A percentile compares a stretch with the other conserved stretches of the same genome.
These are phyloP conservation scores for Solea senegalensis DNA, from an alignment of 2,113 vertebrate species.

Conservation along the genomic window DNA sequence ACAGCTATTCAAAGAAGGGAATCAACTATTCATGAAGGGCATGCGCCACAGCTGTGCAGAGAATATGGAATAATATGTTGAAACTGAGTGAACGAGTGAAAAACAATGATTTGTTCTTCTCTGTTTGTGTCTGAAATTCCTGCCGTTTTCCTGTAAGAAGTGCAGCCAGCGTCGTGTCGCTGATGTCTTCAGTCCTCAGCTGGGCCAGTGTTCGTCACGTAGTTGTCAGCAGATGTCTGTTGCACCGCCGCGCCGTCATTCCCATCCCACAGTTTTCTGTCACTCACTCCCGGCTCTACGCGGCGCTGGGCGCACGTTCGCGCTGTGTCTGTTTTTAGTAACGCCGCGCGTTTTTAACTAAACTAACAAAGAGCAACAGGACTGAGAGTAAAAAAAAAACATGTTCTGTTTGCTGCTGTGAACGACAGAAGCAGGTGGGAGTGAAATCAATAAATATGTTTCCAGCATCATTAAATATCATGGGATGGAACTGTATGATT, in stretches of 20 bases:
- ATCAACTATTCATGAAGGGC: too few relatives aligned
- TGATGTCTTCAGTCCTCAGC: slow-evolving; percentile 52
- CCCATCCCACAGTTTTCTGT: slow-evolving; percentile 62
- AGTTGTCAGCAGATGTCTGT: slow-evolving; percentile 60
- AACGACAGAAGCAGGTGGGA: slow-evolving; percentile 5
- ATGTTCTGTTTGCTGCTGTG: slow-evolving; percentile 18
- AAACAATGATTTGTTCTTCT: too few relatives aligned
- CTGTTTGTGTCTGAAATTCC: too few relatives aligned
- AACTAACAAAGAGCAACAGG: slow-evolving; percentile 13
- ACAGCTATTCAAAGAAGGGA: too few relatives aligned
- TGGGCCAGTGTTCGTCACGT: slow-evolving; percentile 45
- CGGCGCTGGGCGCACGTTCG: slow-evolving; percentile 32
- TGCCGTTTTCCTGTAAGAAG: neutral
- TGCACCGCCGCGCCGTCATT: slow-evolving; percentile 55
- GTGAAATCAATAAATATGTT: slow-evolving; percentile 11
- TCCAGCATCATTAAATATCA: slow-evolving; percentile 17
- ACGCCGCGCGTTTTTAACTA: slow-evolving; percentile 17
- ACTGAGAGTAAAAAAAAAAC: neutral
- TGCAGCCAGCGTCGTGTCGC: slow-evolving; percentile 32
- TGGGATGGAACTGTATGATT: slow-evolving; percentile 2
- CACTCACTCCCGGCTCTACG: slow-evolving; percentile 56
- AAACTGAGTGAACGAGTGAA: too few relatives aligned
- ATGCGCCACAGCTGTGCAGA: too few relatives aligned
- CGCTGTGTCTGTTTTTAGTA: slow-evolving; percentile 60
- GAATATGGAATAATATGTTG: too few relatives aligned